phyloP scores from a whole-genome alignment of 2,888 invertebrate genomes.

The Leptodirus hochenwartii region DNA sequence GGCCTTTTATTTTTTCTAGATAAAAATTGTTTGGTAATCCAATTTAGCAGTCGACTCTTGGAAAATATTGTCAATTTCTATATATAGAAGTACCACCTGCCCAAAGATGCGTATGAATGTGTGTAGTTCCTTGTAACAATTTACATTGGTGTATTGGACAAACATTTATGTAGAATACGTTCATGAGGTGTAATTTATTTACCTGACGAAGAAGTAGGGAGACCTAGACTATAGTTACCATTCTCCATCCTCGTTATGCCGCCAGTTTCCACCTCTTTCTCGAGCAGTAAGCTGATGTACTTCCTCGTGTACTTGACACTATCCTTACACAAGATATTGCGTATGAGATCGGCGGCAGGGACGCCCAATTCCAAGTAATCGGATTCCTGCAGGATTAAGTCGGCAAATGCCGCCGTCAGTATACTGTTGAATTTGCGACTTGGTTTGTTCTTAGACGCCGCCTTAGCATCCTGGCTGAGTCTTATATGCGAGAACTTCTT shows the following conservation, averaged over 20 bases:
- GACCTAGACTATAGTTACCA: conserved; percentile 49
- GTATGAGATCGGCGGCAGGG: conserved; percentile 45
- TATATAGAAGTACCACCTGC: too few species aligned
- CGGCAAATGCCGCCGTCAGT: conserved; percentile 50
- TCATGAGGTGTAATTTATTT: too few species aligned
- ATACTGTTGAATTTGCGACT: conserved; percentile 27
- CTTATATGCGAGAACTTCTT: conserved; percentile 38
- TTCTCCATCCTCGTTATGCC: conserved; percentile 47
- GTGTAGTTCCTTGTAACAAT: too few species aligned
- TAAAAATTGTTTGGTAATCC: too few species aligned
- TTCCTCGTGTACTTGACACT: conserved; percentile 41
- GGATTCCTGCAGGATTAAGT: conserved; percentile 50
- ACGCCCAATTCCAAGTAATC: conserved; percentile 54
- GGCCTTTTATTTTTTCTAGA: too few species aligned
- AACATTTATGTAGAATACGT: too few species aligned
- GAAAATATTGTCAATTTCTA: too few species aligned
- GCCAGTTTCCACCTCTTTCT: conserved; percentile 50
- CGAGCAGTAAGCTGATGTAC: conserved; percentile 43
- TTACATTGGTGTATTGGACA: too few species aligned
- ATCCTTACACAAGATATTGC: conserved; percentile 44
- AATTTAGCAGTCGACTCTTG: too few species aligned
- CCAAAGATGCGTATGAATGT: too few species aligned
- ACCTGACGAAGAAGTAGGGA: too few species aligned
- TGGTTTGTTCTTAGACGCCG: conserved; percentile 13
- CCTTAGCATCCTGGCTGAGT: conserved; percentile 12